Base-by-base conservation (phyloP, 2,113 vertebrate species). In the Tenrec ecaudatus region DNA sequence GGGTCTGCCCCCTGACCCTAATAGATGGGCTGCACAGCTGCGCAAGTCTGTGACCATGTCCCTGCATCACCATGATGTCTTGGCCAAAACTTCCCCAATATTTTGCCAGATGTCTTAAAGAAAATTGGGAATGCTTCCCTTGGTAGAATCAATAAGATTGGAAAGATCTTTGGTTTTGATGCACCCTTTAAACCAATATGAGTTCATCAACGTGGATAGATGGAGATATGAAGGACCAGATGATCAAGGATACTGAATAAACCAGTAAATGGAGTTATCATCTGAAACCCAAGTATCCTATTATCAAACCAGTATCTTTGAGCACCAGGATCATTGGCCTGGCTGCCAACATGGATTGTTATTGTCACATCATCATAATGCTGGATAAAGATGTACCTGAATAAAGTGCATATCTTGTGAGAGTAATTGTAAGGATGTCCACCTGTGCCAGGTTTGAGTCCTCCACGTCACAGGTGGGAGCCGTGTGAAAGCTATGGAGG, bases 331-430 rank as follows among this genome's bases (percentile, higher is more conserved):
- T 99, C 27, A 9, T 96, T 99, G 95, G 99, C 99, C 93, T 99
- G 96, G 98, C 98, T 90, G 99, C 99, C 2, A 99, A 99, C 43
- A 99, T 99, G 81, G 99, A 99, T 94, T 99, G 99, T 60, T 99
- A 99, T 95, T 99, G 98, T 91, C 99, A 99, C 96, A 99, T 99
- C 92, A 99, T 99, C 6, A 99, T 99, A 94, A 98, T 99, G 99
- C 99, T 99, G 2, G 99, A 99, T 97, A 99, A 99, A 40, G 78
- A 99, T 99, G 99, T 99, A 99, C 94, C 98, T 98, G 98, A 99
- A 99, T 94, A 99, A 99, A 98, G 99, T 99, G 68, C 31, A 99
- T 53, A 98, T 99, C 2, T 95, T 99, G 86, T 98, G 98, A 93
- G 99, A 99, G 11, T 98, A 97, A 99, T 99, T 9, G 99, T 99